phyloP scores from a whole-genome alignment of 2,888 invertebrate species.

The Drosophila nr. fundita region DNA sequence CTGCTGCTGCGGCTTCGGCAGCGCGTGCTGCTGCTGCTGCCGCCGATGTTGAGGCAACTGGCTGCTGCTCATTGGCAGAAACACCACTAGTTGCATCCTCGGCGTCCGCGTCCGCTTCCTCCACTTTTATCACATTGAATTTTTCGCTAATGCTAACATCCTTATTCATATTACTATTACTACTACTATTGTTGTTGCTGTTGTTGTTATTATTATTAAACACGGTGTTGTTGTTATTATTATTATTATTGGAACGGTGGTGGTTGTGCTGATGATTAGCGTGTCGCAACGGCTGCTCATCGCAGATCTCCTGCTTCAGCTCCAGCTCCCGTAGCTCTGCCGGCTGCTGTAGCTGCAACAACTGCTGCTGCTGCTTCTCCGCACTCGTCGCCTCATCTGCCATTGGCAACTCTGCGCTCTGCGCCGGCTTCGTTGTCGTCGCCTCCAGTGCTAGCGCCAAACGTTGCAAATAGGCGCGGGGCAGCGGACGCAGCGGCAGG shows the following conservation, averaged over 20 bases:
- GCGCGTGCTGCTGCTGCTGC: constrained; percentile 66
- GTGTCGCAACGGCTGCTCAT: constrained; percentile 57
- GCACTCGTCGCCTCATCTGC: constrained; percentile 1
- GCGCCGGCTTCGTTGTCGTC: constrained; percentile 7
- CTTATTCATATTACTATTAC: constrained; percentile 81
- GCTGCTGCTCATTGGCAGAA: constrained; percentile 59
- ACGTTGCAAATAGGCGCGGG: constrained; percentile 71
- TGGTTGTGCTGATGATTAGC: constrained; percentile 67
- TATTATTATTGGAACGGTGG: constrained; percentile 73
- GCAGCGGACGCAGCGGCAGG: constrained; percentile 56
- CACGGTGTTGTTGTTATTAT: constrained; percentile 76
- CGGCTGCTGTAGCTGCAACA: constrained; percentile 6
- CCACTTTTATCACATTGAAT: constrained; percentile 85
- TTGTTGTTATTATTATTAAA: constrained; percentile 73
- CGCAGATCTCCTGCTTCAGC: constrained; percentile 47
- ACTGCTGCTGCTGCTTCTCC: constrained; percentile 21
- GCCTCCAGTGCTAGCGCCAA: constrained; percentile 72
- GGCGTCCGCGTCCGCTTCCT: constrained; percentile 61
- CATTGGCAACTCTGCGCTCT: background rate
- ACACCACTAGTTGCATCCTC: constrained; percentile 10
- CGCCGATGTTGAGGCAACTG: constrained; percentile 71
- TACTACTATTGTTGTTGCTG: constrained; percentile 76
- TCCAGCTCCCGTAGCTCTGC: constrained; percentile 62
- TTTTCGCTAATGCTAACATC: constrained; percentile 84
- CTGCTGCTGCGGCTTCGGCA: constrained; percentile 60